Conservation (phyloP, 2,113 vertebrate genomes). For the Muntiacus muntjak region DNA sequence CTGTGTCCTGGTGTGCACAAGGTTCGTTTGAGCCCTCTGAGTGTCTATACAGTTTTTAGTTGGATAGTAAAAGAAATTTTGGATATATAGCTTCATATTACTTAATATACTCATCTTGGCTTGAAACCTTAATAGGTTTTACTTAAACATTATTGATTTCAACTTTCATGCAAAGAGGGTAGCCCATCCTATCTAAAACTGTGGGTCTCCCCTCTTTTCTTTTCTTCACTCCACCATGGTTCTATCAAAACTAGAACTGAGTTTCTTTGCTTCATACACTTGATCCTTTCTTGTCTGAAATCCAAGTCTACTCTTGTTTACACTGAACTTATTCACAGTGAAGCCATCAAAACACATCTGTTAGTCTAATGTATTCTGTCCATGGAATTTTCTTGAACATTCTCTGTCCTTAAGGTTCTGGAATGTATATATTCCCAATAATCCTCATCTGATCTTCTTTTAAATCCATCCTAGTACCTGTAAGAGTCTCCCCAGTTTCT, state of each 20-base stretch:
- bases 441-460: not conserved
- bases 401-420: not conserved
- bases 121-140: not conserved
- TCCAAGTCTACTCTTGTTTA: not conserved
- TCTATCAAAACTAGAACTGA: not conserved
- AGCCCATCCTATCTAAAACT: not conserved
- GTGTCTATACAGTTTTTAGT: not conserved
- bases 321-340: not conserved
- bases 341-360: not conserved
- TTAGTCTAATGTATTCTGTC: not conserved
- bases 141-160: constrained; percentile 3
- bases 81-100: not conserved
- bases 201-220: not conserved
- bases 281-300: not conserved
- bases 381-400: not conserved
- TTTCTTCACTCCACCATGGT: not conserved
- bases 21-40: not conserved
- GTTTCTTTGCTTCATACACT: not conserved
- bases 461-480: not conserved
- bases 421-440: not conserved
- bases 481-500: not conserved
- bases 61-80: not conserved
- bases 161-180: not conserved
- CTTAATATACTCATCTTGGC: not conserved
- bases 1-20: not conserved